Evolutionary conservation across 2,113 vertebrate species (phyloP).

Genomic region (Stigmatopora argus): DNA sequence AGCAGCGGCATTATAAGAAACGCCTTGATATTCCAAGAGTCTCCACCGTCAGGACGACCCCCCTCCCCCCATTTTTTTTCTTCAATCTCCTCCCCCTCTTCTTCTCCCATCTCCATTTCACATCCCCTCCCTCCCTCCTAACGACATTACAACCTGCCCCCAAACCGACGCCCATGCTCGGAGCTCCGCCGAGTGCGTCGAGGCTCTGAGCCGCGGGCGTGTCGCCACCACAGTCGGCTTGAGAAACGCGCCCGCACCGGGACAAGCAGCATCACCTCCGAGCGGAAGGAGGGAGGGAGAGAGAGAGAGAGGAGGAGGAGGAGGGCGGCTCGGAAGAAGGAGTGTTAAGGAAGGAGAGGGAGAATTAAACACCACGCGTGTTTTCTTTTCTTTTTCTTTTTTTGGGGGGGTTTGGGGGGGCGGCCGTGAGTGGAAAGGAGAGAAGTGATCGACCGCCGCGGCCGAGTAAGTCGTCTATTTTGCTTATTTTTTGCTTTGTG

Average conservation of each 20-base stretch:
- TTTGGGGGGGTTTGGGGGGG: neutral
- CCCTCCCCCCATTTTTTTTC: conserved; percentile 3
- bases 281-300: conserved; percentile 22
- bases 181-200: conserved; percentile 27
- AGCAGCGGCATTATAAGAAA: conserved; percentile 2
- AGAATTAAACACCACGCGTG: conserved; percentile 41
- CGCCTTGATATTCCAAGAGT: conserved; percentile 18
- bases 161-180: conserved; percentile 33
- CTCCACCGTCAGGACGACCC: conserved; percentile 45
- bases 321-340: conserved; percentile 34
- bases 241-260: conserved; percentile 42
- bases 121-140: conserved; percentile 9
- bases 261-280: conserved; percentile 33
- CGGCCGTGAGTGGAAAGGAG: neutral
- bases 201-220: conserved; percentile 15
- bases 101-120: conserved; percentile 4
- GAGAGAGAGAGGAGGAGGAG: conserved; percentile 12
- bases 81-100: conserved; percentile 10
- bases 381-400: neutral
- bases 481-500: conserved; percentile 6
- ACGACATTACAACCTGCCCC: conserved; percentile 54
- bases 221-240: conserved; percentile 41
- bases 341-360: conserved; percentile 24
- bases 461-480: conserved; percentile 58
- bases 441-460: conserved; percentile 10